A percentile compares a stretch with the other conserved stretches of the same genome.
These are phyloP conservation scores for Trichacis sp. DNA, from an alignment of 2,888 invertebrate genomes.

Conservation along the genomic window DNA sequence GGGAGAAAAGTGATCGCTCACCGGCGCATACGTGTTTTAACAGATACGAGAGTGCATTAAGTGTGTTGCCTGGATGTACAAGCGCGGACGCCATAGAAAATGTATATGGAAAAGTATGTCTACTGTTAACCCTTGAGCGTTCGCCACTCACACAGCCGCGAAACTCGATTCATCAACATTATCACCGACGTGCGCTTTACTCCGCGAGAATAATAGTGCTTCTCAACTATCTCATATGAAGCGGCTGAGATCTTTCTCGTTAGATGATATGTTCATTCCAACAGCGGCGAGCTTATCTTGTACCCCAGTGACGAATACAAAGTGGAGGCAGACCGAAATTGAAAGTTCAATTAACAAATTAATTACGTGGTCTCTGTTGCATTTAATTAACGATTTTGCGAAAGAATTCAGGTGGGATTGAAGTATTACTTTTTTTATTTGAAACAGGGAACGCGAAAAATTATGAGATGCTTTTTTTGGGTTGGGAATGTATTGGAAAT, in stretches of 20 bases:
- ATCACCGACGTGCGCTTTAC: constrained; percentile 58
- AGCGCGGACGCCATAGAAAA: constrained; percentile 34
- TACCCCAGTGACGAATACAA: not conserved
- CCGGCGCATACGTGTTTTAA: constrained; percentile 50
- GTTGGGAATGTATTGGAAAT: too few relatives aligned
- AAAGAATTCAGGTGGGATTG: too few relatives aligned
- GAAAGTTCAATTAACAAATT: not conserved
- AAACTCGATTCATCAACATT: constrained; percentile 63
- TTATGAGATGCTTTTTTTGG: too few relatives aligned
- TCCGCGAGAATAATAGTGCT: constrained; percentile 46
- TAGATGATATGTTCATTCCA: constrained; percentile 9
- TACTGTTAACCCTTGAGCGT: constrained; percentile 32
- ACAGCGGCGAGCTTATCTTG: not conserved
- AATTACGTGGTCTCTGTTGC: not conserved
- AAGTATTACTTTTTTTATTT: too few relatives aligned
- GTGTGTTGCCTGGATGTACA: constrained; percentile 38
- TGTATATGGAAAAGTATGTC: constrained; percentile 38
- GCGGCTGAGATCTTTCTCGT: constrained; percentile 8
- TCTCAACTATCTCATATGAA: constrained; percentile 46
- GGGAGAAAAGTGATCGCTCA: constrained; percentile 66
- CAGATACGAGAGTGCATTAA: constrained; percentile 34
- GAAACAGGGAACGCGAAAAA: too few relatives aligned
- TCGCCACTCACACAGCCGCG: constrained; percentile 38
- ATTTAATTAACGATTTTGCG: too few relatives aligned
- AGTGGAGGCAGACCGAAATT: not conserved